A percentile compares a stretch with the other conserved stretches of the same genome.
Conservation (phyloP, 2,888 invertebrate genomes). For the Plebejus melissa region DNA sequence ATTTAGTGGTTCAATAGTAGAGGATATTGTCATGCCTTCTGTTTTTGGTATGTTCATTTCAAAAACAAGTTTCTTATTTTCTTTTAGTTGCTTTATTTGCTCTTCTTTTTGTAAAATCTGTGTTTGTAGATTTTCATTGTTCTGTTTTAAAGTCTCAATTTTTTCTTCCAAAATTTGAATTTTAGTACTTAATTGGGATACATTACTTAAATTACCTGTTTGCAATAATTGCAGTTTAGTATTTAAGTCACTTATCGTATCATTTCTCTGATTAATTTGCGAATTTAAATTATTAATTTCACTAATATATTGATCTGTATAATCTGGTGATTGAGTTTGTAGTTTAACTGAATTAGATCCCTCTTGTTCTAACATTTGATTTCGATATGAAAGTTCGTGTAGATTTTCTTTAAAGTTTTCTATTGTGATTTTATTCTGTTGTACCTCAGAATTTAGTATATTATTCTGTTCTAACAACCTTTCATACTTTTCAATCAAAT, state of each 20-base stretch:
- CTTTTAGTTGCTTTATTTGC: slow-evolving; percentile 58
- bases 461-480: slow-evolving; percentile 70
- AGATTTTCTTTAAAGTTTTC: slow-evolving; percentile 55
- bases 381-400: slow-evolving; percentile 56
- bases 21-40: slow-evolving; percentile 72
- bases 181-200: slow-evolving; percentile 49
- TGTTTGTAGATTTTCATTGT: slow-evolving; percentile 50
- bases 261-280: slow-evolving; percentile 68
- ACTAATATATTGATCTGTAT: slow-evolving; percentile 70
- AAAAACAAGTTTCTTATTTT: slow-evolving; percentile 61
- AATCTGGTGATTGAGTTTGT: slow-evolving; percentile 51
- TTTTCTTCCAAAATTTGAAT: slow-evolving; percentile 46
- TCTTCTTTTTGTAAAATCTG: slow-evolving; percentile 54
- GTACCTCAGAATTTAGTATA: slow-evolving; percentile 55
- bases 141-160: slow-evolving; percentile 45
- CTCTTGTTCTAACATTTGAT: slow-evolving; percentile 54
- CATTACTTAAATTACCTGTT: slow-evolving; percentile 44
- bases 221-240: slow-evolving; percentile 52
- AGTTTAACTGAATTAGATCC: slow-evolving; percentile 40
- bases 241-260: slow-evolving; percentile 61
- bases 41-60: slow-evolving; percentile 75
- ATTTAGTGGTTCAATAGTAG: slow-evolving; percentile 63
- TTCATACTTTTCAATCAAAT: slow-evolving; percentile 67
- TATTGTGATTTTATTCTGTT: slow-evolving; percentile 57
- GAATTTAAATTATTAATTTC: slow-evolving; percentile 80